phyloP scores from a whole-genome alignment of 2,888 invertebrate species.

The Lamellibrachia satsuma region DNA sequence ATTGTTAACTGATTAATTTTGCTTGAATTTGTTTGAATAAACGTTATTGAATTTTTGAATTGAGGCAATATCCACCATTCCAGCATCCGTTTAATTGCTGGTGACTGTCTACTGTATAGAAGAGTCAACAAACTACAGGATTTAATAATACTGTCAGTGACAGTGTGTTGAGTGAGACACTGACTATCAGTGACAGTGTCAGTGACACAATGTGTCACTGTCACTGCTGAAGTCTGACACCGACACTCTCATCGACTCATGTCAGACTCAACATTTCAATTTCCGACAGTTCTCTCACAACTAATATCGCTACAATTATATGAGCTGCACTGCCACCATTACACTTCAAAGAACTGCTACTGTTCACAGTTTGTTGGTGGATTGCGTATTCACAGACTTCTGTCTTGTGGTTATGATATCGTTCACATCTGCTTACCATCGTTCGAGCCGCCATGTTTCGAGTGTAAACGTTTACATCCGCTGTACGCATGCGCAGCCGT shows the following conservation, averaged over 20 bases:
- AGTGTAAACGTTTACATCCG: slow-evolving; percentile 13
- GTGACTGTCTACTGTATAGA: background rate
- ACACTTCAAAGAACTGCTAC: background rate
- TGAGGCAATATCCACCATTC: background rate
- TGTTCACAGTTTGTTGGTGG: background rate
- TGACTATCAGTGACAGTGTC: background rate
- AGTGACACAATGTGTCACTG: no score
- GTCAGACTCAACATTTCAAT: no score
- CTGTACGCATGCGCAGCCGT: background rate
- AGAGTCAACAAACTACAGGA: background rate
- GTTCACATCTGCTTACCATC: background rate
- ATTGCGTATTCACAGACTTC: no score
- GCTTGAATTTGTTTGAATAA: no score
- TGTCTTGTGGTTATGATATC: background rate
- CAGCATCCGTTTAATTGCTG: background rate
- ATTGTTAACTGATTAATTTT: no score
- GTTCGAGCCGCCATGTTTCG: slow-evolving; percentile 12
- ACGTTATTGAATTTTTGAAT: no score
- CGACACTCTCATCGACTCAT: background rate
- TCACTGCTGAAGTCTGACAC: background rate
- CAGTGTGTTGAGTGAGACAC: background rate
- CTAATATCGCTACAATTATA: no score
- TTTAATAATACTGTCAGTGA: no score
- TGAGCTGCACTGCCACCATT: background rate
- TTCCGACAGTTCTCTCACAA: no score